Conservation (phyloP, 2,888 invertebrate genomes). For the Lasius platythorax region DNA sequence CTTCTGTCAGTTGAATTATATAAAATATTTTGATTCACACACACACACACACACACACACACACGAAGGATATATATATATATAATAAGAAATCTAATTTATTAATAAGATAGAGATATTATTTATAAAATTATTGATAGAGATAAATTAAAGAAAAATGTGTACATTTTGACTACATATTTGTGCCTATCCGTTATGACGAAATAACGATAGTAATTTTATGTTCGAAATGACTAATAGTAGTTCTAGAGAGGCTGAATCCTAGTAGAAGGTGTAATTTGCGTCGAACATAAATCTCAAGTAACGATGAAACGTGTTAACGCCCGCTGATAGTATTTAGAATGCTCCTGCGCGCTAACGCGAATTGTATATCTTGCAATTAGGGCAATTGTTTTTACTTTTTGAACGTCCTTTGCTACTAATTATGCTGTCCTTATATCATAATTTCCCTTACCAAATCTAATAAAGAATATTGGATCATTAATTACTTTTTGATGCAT, state of each 20-base stretch:
- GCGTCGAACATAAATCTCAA: slow-evolving; percentile 63
- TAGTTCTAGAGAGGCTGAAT: slow-evolving; percentile 7
- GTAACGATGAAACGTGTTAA: slow-evolving; percentile 65
- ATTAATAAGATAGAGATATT: not conserved
- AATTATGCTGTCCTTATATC: slow-evolving; percentile 45
- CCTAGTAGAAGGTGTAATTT: slow-evolving; percentile 52
- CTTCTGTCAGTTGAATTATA: not conserved
- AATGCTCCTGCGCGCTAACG: slow-evolving; percentile 59
- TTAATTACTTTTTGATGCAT: not conserved
- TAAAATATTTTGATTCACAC: not conserved
- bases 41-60: no score
- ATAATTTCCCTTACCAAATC: not conserved
- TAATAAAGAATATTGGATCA: slow-evolving; percentile 1
- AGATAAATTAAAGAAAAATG: not conserved
- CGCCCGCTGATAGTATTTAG: slow-evolving; percentile 67
- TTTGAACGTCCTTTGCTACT: slow-evolving; percentile 8
- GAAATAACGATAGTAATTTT: slow-evolving; percentile 23
- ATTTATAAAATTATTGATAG: slow-evolving; percentile 1
- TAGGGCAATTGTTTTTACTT: slow-evolving; percentile 58
- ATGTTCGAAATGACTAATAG: slow-evolving; percentile 24
- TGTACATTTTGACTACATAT: not conserved
- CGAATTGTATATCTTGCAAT: slow-evolving; percentile 68
- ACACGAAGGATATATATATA: no score
- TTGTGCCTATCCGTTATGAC: not conserved
- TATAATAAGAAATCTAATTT: not conserved